Evolutionary conservation across 1,140 invertebrate genomes (phyloP), one percentile per base, ranked within the genome.

Genomic region (Drosophila littoralis): DNA sequence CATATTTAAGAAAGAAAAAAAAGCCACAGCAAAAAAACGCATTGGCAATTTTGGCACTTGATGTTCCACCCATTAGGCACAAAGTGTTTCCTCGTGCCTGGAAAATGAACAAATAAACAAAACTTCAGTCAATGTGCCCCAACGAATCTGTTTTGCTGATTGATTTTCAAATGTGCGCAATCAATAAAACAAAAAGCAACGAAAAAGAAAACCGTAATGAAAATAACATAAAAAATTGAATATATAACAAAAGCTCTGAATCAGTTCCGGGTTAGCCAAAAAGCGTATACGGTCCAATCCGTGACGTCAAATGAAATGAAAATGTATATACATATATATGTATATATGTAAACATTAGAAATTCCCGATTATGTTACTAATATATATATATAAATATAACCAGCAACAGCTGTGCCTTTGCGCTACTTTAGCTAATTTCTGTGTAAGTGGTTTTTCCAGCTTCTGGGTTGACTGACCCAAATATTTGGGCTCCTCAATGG

Each of bases 111-210:
- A 82, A 83, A 82, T 82, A 82, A 82, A 82, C 79, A 82, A 82
- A 79, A 83, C 79, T 82, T 82, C 80, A 82, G 80, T 82, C 79
- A 81, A 81, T 77, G 79, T 67, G 65, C 70, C 46, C 35, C 28
- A 57, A 46, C 70, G 50, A 79, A 63, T 75, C 42, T 55, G 12
- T 42, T 35, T 51, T 52, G 72, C 72, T 79, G 80, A 84, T 83
- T 83, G 80, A 83, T 83, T 79, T 80, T 68, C 63, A 83, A 84
- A 84, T 84, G 80, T 83, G 81, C 80, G 80, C 83, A 83, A 83
- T 83, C 76, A 84, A 83, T 83, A 84, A 83, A 79, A 81, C 38
- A 63, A 70, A 73, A 65, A 22, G 46, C 52, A 77, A 76, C 13
- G 7, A 36, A 36, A 54, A 40, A 42, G 22, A 10, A 32, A 22